Percentiles rank a stretch among this genome's conserved stretches.
Evolutionary conservation across 2,113 vertebrate species (phyloP).

Genomic region (Archilochus colubris): DNA sequence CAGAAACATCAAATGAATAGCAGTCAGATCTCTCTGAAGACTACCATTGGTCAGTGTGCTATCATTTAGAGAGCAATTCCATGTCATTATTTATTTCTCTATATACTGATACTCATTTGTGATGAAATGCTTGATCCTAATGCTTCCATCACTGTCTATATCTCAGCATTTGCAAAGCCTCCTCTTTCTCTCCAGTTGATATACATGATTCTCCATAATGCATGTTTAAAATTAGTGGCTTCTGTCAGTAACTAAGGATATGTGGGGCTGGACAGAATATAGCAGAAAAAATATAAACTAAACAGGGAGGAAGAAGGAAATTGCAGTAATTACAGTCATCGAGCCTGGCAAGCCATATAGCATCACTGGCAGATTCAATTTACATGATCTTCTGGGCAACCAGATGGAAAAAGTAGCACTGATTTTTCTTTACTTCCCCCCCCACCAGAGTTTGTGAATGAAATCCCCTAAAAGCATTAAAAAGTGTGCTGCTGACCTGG

Average conservation of each 20-base stretch:
- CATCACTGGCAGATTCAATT: neutral
- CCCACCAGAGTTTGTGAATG: conserved; percentile 19
- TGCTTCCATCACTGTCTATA: neutral
- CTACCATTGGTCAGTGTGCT: neutral
- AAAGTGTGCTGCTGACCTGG: neutral
- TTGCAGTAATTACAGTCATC: neutral
- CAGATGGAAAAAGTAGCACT: neutral
- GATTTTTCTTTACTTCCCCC: neutral
- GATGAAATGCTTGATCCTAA: neutral
- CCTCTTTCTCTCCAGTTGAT: neutral
- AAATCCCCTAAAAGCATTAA: neutral
- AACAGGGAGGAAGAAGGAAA: neutral
- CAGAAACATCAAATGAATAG: neutral
- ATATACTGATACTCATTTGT: neutral
- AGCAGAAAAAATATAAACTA: neutral
- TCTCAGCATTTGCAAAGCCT: neutral
- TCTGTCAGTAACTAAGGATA: neutral
- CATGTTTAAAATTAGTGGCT: neutral
- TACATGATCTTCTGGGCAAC: neutral
- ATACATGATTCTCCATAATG: neutral
- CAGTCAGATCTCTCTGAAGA: neutral
- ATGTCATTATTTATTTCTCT: neutral
- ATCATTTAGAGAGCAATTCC: neutral
- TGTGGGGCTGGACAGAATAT: neutral
- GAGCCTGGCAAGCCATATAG: neutral